Percentiles rank a stretch among this genome's conserved stretches.
These are phyloP conservation scores for Cantharis nigra DNA, from an alignment of 2,888 invertebrate species.

Conservation along the genomic window DNA sequence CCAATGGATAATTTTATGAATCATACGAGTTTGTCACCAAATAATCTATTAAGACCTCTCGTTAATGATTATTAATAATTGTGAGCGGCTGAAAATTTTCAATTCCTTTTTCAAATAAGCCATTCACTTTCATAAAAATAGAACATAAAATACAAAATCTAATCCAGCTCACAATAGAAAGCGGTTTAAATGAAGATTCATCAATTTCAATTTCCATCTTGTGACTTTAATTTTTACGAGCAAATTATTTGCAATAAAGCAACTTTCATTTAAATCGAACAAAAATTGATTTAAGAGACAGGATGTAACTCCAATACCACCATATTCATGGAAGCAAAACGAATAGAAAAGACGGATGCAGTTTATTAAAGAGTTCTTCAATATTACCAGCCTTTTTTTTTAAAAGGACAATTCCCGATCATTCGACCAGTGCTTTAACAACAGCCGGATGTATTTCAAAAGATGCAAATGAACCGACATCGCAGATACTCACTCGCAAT, in stretches of 20 bases:
- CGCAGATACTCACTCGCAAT: constrained; percentile 21
- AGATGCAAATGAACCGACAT: constrained; percentile 25
- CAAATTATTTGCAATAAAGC: background rate
- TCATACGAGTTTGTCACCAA: background rate
- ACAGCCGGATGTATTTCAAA: constrained; percentile 24
- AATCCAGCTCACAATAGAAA: background rate
- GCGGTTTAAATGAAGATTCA: background rate
- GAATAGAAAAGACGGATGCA: constrained; percentile 15
- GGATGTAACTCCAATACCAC: background rate
- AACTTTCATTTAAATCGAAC: background rate
- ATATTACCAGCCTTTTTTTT: constrained; percentile 5
- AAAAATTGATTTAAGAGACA: background rate
- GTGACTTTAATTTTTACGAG: background rate
- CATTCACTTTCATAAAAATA: background rate
- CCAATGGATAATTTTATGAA: background rate
- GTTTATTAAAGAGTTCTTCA: constrained; percentile 4
- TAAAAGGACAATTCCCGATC: constrained; percentile 15
- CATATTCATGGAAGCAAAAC: constrained; percentile 11
- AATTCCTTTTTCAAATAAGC: background rate
- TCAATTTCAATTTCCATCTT: background rate
- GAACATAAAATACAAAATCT: background rate
- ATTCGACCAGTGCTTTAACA: constrained; percentile 15
- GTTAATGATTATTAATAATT: background rate
- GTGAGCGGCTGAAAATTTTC: background rate
- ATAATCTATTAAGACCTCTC: background rate